Evolutionary conservation across 2,113 vertebrate species (phyloP).

Genomic region (Columba janthina): DNA sequence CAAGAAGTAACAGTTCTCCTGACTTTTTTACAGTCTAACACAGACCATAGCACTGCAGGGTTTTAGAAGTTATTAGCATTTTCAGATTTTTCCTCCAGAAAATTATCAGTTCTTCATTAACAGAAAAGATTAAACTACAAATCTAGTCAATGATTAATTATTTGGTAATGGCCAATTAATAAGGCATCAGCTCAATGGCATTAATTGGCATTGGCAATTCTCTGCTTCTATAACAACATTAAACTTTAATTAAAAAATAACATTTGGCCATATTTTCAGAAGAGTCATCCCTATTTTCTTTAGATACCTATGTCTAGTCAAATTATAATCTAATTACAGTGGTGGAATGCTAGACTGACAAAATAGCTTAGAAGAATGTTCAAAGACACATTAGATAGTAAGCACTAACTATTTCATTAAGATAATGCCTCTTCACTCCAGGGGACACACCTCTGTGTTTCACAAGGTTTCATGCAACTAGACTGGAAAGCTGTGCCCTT

Average conservation of each 20-base stretch:
- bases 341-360: background rate
- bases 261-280: background rate
- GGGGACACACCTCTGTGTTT: background rate
- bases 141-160: background rate
- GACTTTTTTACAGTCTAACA: background rate
- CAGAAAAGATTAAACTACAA: background rate
- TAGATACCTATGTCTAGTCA: background rate
- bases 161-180: background rate
- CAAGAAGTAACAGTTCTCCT: background rate
- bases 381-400: background rate
- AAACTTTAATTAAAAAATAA: background rate
- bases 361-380: background rate
- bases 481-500: background rate
- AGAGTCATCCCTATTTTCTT: background rate
- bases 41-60: background rate
- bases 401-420: background rate
- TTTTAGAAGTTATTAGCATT: background rate
- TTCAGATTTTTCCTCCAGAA: background rate
- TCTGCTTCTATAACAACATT: background rate
- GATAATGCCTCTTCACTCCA: background rate
- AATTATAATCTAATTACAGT: background rate
- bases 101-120: background rate
- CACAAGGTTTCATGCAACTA: background rate
- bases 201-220: background rate
- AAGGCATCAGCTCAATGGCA: background rate